phyloP scores from a whole-genome alignment of 2,797 vertebrate genomes.

The Falco concolor region DNA sequence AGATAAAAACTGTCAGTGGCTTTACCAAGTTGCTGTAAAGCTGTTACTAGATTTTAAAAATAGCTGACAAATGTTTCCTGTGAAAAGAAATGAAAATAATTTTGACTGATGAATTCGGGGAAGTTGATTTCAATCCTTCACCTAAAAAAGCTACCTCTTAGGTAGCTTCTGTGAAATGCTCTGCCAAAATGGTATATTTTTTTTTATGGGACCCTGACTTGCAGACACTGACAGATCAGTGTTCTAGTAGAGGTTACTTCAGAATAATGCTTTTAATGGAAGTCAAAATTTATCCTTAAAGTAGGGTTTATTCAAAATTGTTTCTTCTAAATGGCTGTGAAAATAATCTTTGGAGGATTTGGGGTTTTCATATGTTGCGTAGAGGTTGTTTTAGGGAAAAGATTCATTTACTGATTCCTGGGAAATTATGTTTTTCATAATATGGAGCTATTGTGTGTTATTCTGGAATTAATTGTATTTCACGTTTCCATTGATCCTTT shows the following conservation, averaged over 20 bases:
- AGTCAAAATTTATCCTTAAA: not conserved
- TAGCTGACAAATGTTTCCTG: not conserved
- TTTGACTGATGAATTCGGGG: not conserved
- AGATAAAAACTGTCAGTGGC: not conserved
- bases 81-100: not conserved
- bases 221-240: not conserved
- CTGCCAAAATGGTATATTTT: not conserved
- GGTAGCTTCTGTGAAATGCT: not conserved
- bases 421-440: not conserved
- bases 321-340: not conserved
- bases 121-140: not conserved
- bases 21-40: not conserved
- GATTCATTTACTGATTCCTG: not conserved
- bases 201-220: not conserved
- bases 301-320: not conserved
- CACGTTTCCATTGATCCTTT: not conserved
- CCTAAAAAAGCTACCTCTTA: not conserved
- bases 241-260: not conserved
- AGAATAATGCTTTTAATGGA: not conserved
- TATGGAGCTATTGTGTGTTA: not conserved
- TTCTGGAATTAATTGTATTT: not conserved
- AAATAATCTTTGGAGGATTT: not conserved
- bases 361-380: not conserved
- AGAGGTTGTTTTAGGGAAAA: not conserved
- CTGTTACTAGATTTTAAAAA: not conserved